Conservation (phyloP, 2,888 invertebrate species). For the Andrena marginata region DNA sequence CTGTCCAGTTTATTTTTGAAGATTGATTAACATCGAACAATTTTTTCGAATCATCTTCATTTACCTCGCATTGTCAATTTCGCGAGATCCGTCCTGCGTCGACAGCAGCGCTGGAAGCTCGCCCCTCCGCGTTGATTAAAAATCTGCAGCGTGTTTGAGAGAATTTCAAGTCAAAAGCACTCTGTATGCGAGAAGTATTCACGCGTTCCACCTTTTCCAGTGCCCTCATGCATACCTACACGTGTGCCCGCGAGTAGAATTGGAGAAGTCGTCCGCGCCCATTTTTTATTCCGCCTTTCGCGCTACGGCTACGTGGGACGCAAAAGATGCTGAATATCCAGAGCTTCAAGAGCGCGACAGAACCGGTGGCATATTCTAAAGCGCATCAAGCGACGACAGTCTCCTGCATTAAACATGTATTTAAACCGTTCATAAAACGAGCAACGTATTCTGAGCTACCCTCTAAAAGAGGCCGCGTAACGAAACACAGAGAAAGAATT, state of each 20-base stretch:
- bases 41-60: constrained; percentile 1
- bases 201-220: constrained; percentile 11
- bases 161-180: constrained; percentile 18
- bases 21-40: neutral
- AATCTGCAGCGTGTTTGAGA: constrained; percentile 25
- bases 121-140: constrained; percentile 24
- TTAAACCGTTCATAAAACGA: neutral
- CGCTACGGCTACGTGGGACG: neutral
- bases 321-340: constrained; percentile 9
- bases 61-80: neutral
- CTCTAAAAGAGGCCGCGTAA: neutral
- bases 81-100: neutral
- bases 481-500: neutral
- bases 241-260: constrained; percentile 19
- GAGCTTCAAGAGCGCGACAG: neutral
- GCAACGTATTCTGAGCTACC: neutral
- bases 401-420: constrained; percentile 6
- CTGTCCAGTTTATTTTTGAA: neutral
- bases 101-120: neutral
- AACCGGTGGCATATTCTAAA: constrained; percentile 10
- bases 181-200: constrained; percentile 20
- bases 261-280: constrained; percentile 14
- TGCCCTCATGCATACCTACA: constrained; percentile 20
- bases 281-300: constrained; percentile 23
- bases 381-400: neutral